phyloP scores from a whole-genome alignment of 2,113 vertebrate species.

The Trematocara marginatum region DNA sequence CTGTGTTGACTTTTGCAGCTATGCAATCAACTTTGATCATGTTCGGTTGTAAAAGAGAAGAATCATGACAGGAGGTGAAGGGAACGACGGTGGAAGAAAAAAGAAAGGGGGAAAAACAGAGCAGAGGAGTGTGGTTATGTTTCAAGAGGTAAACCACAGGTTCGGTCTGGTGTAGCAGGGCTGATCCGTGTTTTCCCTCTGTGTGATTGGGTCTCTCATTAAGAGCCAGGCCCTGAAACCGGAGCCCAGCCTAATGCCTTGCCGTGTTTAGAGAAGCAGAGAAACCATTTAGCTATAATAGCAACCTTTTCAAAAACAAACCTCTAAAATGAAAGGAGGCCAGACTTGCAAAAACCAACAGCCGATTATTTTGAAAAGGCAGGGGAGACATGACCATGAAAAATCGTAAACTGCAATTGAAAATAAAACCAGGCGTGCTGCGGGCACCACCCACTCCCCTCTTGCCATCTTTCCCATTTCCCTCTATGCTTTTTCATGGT shows the following conservation, averaged over 20 bases:
- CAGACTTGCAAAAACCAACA: slow-evolving; percentile 56
- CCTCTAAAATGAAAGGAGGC: slow-evolving; percentile 64
- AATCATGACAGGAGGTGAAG: slow-evolving; percentile 48
- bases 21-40: slow-evolving; percentile 60
- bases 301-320: slow-evolving; percentile 74
- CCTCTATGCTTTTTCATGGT: background rate
- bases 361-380: slow-evolving; percentile 64
- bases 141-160: slow-evolving; percentile 72
- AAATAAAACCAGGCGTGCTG: slow-evolving; percentile 57
- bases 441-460: slow-evolving; percentile 20
- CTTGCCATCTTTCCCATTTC: slow-evolving; percentile 16
- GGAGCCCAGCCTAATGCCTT: slow-evolving; percentile 71
- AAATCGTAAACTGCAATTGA: slow-evolving; percentile 70
- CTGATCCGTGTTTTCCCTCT: slow-evolving; percentile 70
- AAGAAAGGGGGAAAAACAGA: slow-evolving; percentile 5
- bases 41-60: slow-evolving; percentile 33
- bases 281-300: slow-evolving; percentile 75
- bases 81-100: slow-evolving; percentile 4
- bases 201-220: slow-evolving; percentile 74
- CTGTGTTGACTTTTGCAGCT: slow-evolving; percentile 48
- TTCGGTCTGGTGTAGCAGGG: slow-evolving; percentile 64
- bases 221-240: slow-evolving; percentile 72
- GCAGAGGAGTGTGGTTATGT: slow-evolving; percentile 52
- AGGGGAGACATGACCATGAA: slow-evolving; percentile 66
- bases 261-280: slow-evolving; percentile 73